Percentiles rank a stretch among this genome's conserved stretches.
These are phyloP conservation scores for Saturnia japonica DNA, from an alignment of 2,888 invertebrate genomes.

Conservation along the genomic window DNA sequence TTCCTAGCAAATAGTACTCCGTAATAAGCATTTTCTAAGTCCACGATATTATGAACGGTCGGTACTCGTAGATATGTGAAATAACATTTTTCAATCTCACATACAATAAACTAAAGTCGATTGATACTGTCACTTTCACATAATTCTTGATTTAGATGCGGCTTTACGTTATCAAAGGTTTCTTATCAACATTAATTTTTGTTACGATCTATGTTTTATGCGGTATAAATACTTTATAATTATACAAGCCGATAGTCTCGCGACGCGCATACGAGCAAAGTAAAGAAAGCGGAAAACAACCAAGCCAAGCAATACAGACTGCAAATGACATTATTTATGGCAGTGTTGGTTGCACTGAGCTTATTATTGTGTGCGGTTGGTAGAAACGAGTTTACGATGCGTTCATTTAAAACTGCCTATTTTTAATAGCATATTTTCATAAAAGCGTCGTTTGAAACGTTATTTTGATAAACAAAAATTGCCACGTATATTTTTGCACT, in stretches of 20 bases:
- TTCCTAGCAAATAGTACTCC: slow-evolving; percentile 52
- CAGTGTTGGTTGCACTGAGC: slow-evolving; percentile 52
- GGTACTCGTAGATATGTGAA: slow-evolving; percentile 69
- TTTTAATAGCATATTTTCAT: not conserved
- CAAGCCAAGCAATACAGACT: slow-evolving; percentile 62
- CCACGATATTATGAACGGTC: slow-evolving; percentile 57
- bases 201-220: slow-evolving; percentile 55
- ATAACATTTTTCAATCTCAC: slow-evolving; percentile 65
- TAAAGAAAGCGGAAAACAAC: slow-evolving; percentile 73
- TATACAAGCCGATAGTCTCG: slow-evolving; percentile 65
- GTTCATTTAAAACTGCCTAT: slow-evolving; percentile 41
- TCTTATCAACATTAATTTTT: slow-evolving; percentile 32
- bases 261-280: slow-evolving; percentile 75
- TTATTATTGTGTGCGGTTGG: slow-evolving; percentile 43
- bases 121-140: slow-evolving; percentile 77
- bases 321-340: slow-evolving; percentile 63
- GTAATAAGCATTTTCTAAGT: slow-evolving; percentile 54
- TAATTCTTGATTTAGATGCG: slow-evolving; percentile 53
- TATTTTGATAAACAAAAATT: not conserved
- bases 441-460: not conserved
- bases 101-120: slow-evolving; percentile 47
- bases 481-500: not conserved
- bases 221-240: slow-evolving; percentile 58
- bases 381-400: slow-evolving; percentile 37
- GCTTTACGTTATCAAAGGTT: slow-evolving; percentile 9